Evolutionary conservation across 1,140 invertebrate genomes (phyloP).

Genomic region (Drosophila ohnishii): DNA sequence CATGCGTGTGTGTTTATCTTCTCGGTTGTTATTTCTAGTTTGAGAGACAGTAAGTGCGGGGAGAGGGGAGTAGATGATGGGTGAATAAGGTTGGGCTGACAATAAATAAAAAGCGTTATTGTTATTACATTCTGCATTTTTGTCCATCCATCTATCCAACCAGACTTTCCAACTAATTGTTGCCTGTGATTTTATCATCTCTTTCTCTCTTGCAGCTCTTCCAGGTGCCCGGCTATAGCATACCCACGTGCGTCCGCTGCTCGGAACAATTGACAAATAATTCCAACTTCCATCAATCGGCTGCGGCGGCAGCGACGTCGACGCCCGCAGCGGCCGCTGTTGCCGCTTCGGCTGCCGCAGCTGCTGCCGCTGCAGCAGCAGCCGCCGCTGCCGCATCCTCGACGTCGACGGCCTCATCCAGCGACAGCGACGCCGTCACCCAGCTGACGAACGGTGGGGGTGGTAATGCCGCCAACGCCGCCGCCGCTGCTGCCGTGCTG

Average conservation of each 20-base stretch:
- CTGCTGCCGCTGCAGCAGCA: conserved; percentile 49
- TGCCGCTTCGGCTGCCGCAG: conserved; percentile 41
- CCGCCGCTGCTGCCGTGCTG: conserved; percentile 52
- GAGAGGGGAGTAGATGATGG: not conserved
- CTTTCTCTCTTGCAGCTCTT: conserved; percentile 70
- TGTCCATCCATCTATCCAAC: conserved; percentile 39
- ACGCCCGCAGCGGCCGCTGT: conserved; percentile 55
- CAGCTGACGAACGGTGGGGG: conserved; percentile 62
- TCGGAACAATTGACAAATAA: conserved; percentile 82
- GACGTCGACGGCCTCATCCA: conserved; percentile 52
- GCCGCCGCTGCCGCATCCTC: conserved; percentile 51
- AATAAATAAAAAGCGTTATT: conserved; percentile 55
- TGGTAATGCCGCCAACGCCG: conserved; percentile 41
- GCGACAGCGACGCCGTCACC: conserved; percentile 51
- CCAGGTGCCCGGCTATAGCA: conserved; percentile 82
- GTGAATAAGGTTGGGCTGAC: conserved; percentile 25
- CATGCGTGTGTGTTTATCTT: conserved; percentile 50
- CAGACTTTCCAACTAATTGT: conserved; percentile 29
- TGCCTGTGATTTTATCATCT: conserved; percentile 11
- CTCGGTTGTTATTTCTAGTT: conserved; percentile 67
- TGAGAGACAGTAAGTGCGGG: not conserved
- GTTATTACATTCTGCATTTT: conserved; percentile 45
- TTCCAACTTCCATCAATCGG: conserved; percentile 78
- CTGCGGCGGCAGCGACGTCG: conserved; percentile 51
- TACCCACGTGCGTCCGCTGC: conserved; percentile 83